These are phyloP conservation scores for Drosophila stalkeri DNA, from an alignment of 2,888 invertebrate species.

Conservation along the genomic window DNA sequence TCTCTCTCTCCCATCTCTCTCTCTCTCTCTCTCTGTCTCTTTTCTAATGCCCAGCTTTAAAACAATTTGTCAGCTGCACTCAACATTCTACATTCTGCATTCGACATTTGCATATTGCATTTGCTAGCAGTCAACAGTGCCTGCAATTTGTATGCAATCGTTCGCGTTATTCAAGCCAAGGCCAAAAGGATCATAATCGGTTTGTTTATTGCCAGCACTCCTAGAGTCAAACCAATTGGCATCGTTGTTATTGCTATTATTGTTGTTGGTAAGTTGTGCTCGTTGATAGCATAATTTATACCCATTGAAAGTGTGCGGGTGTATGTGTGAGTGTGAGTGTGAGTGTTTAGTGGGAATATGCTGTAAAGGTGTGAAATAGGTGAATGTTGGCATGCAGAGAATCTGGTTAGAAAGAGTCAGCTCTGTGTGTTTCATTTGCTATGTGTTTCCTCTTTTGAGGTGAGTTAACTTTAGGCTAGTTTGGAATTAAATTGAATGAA, in stretches of 20 bases:
- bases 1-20: neutral
- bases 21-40: neutral
- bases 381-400: too few species aligned
- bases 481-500: too few species aligned
- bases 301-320: neutral
- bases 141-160: constrained; percentile 64
- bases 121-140: constrained; percentile 36
- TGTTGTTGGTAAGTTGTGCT: neutral
- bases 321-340: neutral
- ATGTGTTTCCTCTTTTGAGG: too few species aligned
- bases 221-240: constrained; percentile 12
- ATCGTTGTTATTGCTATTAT: neutral
- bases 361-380: neutral
- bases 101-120: constrained; percentile 48
- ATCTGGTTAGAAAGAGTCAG: too few species aligned
- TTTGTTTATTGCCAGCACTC: constrained; percentile 12
- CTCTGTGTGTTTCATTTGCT: too few species aligned
- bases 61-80: constrained; percentile 52
- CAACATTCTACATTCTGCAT: constrained; percentile 29
- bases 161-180: constrained; percentile 2
- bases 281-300: constrained; percentile 5
- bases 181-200: constrained; percentile 31
- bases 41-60: constrained; percentile 16
- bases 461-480: too few species aligned
- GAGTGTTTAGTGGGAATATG: too few species aligned